Conservation (phyloP, 2,797 vertebrate genomes). For the Odontamblyopus lacepedii region DNA sequence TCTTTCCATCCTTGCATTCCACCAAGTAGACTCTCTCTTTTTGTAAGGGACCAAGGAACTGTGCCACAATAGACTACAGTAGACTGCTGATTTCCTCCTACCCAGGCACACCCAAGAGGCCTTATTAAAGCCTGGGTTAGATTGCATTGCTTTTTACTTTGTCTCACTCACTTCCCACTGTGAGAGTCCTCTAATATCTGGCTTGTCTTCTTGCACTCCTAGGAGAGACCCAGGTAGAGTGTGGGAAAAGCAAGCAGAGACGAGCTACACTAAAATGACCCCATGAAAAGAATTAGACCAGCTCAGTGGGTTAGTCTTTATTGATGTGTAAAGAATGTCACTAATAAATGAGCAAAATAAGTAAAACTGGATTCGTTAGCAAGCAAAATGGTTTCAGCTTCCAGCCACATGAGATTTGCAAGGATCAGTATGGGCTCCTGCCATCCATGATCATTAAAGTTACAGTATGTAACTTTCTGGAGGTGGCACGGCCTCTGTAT, state of each 20-base stretch:
- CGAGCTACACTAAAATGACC: conserved; percentile 25
- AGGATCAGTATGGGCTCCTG: no score
- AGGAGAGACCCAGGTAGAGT: conserved; percentile 24
- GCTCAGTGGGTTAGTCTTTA: neutral
- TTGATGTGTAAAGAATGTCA: neutral
- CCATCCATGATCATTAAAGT: no score
- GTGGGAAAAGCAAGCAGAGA: conserved; percentile 14
- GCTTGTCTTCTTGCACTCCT: conserved; percentile 38
- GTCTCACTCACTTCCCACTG: conserved; percentile 42
- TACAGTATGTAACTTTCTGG: no score
- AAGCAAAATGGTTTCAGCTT: no score
- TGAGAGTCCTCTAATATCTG: conserved; percentile 52
- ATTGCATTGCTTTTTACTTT: conserved; percentile 38
- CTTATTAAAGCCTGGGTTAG: conserved; percentile 73
- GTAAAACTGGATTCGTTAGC: no score
- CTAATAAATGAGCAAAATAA: neutral
- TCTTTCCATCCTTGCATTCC: conserved; percentile 11
- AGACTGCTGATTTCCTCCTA: conserved; percentile 20
- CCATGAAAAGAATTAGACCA: neutral
- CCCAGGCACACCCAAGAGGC: conserved; percentile 58
- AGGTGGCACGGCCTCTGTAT: no score
- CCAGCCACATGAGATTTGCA: no score
- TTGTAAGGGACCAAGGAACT: conserved; percentile 37
- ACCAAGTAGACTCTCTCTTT: conserved; percentile 22
- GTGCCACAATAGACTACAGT: neutral